Evolutionary conservation across 2,888 invertebrate genomes (phyloP).

Genomic region (Metalampra italica): DNA sequence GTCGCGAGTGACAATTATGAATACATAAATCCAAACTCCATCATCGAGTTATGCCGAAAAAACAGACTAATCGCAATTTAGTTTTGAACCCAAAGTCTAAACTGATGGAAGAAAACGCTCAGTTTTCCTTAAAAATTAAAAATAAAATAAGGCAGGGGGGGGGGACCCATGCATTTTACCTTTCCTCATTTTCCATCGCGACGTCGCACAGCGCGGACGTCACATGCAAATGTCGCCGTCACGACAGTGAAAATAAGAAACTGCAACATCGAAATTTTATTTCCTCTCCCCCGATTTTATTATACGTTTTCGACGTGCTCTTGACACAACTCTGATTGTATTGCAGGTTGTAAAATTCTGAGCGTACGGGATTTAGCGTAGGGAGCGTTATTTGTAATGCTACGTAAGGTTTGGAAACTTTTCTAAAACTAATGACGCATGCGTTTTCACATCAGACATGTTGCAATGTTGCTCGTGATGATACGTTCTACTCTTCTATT

Average conservation of each 20-base stretch:
- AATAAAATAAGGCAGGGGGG: too few species aligned
- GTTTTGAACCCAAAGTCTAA: too few species aligned
- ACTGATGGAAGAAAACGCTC: too few species aligned
- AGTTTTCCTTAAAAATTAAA: too few species aligned
- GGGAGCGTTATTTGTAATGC: constrained; percentile 17
- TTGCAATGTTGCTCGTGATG: not conserved
- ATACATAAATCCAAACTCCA: too few species aligned
- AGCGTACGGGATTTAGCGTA: constrained; percentile 2
- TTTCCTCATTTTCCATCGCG: constrained; percentile 32
- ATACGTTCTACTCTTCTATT: not conserved
- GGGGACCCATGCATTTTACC: too few species aligned
- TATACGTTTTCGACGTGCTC: constrained; percentile 49
- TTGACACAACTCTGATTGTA: constrained; percentile 54
- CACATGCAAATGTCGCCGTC: constrained; percentile 45
- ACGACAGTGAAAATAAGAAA: constrained; percentile 42
- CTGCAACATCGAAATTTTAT: constrained; percentile 51
- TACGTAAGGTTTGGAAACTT: not conserved
- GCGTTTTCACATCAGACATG: not conserved
- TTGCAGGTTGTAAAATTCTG: constrained; percentile 39
- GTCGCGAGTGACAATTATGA: too few species aligned
- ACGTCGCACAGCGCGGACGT: constrained; percentile 36
- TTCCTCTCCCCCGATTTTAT: constrained; percentile 49
- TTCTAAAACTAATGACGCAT: too few species aligned
- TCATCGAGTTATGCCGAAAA: too few species aligned
- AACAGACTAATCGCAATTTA: too few species aligned